Base-by-base conservation (phyloP, 2,888 invertebrate species). In the Mesochorus sp. region DNA sequence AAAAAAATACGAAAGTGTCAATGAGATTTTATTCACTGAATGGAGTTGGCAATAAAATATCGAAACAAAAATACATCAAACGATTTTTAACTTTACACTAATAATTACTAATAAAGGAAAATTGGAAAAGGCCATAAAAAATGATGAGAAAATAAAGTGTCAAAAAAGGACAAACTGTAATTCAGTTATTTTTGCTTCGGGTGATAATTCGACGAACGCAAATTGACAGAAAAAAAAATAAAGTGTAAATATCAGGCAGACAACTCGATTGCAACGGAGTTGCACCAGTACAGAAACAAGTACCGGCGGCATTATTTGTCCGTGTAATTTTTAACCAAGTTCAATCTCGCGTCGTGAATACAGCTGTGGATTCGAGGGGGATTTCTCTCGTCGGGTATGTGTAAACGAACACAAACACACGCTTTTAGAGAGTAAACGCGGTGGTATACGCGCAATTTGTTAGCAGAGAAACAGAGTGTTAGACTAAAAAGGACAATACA, bases 291-390 rank as follows among this genome's bases (percentile, higher is more conserved):
- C 42, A 26, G 10, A 10, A 39, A 51, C 28, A 61, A 28, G 6
- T 31, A 62, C 4, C 34, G 14, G 24, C n/a, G 3, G 28, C 12
- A 47, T 6, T 31, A 34, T 42, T 67, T 39, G 59, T 26, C 42
- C 24, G 49, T 3, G 19, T 51, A 42, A 74, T 53, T 74, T 67
- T 74, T 61, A 74, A 67, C 67, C 53, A 74, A 67, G 17, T 28
- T 31, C 4, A 14, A n/a, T n/a, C n/a, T 4, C 8, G 24, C 42
- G 14, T 10, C 19, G 24, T 24, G 53, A 44, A 34, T 61, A 47
- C 28, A 51, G 61, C 61, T 67, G 34, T 51, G 51, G 24, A 51
- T 67, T 66, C 24, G 51, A 53, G 24, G 42, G 42, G 17, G 21
- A 21, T 17, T n/a, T n/a, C 4, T 42, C 34, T 44, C 42, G 34